phyloP scores from a whole-genome alignment of 2,888 invertebrate genomes.

The Orthosia gracilis region DNA sequence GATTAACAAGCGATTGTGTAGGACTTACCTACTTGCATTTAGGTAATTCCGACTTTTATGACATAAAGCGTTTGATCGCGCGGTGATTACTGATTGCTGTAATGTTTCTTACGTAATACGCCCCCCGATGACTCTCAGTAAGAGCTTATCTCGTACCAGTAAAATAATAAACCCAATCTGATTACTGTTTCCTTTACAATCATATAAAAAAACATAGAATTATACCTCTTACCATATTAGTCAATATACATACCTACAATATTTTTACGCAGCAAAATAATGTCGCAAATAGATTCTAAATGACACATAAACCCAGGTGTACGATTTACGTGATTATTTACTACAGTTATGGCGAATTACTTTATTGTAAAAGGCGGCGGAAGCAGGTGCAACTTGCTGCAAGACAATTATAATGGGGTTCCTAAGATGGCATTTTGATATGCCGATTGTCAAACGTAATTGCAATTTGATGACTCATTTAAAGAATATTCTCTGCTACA shows the following conservation, averaged over 20 bases:
- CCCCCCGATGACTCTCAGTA: too few species aligned
- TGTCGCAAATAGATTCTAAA: conserved; percentile 10
- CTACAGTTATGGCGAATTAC: conserved; percentile 44
- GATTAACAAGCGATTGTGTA: too few species aligned
- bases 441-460: conserved; percentile 34
- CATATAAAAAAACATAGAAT: too few species aligned
- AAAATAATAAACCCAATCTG: too few species aligned
- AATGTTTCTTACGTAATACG: too few species aligned
- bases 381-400: conserved; percentile 56
- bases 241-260: background rate
- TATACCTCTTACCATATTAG: background rate
- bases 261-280: background rate
- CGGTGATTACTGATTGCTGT: too few species aligned
- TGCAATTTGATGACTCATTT: conserved; percentile 44
- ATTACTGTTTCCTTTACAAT: too few species aligned
- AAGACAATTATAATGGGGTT: conserved; percentile 16
- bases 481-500: conserved; percentile 15
- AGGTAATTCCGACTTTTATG: too few species aligned
- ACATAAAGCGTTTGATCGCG: too few species aligned
- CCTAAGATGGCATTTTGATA: conserved; percentile 46
- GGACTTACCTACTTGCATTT: too few species aligned
- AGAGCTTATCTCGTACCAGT: too few species aligned
- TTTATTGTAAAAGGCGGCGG: conserved; percentile 38
- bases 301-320: conserved; percentile 56
- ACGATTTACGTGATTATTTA: conserved; percentile 46